Evolutionary conservation across 53 echinoderm and acorn worm genomes (phyloP), one percentile per base, ranked within the genome.

Genomic region (Paracentrotus lividus): DNA sequence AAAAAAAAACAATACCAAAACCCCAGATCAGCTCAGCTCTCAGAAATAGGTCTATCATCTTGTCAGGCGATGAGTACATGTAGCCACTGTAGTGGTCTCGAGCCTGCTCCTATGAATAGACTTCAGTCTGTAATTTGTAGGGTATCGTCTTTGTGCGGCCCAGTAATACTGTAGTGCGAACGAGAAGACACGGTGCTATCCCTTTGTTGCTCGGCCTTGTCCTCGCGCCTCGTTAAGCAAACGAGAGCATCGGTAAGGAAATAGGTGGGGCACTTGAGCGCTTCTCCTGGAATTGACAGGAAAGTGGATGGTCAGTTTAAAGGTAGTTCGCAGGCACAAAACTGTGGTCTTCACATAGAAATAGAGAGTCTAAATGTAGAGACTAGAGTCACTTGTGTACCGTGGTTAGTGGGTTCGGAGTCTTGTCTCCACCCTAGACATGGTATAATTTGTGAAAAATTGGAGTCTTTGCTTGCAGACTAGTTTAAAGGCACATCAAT

Each of bases 201-300:
- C 88, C 38, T 58, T 88, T 88, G 88, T 88, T 88, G 88, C 57
- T 54, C 54, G 58, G 10, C 59, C 57, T 88, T 55, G 57, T 36
- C 15, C 21, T 36, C 33, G 31, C 58, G 58, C 88, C 57, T 88
- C 88, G 36, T 88, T 88, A 88, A 55, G 57, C 54, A 88, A 88
- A 88, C 40, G 88, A 88, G 57, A 56, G 88, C 38, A 36, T 36
- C 5, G 88, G 88, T 55, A 55, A 55, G 58, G 38, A 88, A 88
- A 88, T 57, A 88, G 88, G 88, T 56, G 57, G 85, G 85, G 85
- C 85, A 85, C 27, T 72, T 40, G 38, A 72, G 72, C 32, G 2
- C 34, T 45, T 49, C 4, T 47, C 49, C 3, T 85, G 47, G 10
- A n/a, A n/a, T 85, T 85, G 47, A 27, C 49, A 27, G 27, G 47